These are phyloP conservation scores for Melinopterus prodromus DNA, from an alignment of 2,888 invertebrate genomes.

Conservation along the genomic window DNA sequence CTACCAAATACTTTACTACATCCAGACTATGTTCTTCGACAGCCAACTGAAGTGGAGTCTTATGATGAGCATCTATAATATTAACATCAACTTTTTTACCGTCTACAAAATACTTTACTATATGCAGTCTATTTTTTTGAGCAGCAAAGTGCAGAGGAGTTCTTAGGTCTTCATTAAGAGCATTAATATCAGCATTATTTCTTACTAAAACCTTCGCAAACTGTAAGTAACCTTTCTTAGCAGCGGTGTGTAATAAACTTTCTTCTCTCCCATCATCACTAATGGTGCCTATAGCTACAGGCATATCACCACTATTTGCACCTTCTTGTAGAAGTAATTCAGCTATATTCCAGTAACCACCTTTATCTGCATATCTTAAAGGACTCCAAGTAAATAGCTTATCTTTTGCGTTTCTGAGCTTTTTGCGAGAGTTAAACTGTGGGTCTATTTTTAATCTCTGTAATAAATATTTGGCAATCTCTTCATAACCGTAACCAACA, in stretches of 20 bases:
- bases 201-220: neutral
- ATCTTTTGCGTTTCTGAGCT: neutral
- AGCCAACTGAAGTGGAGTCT: no score
- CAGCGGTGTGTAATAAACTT: conserved; percentile 4
- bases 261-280: neutral
- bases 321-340: conserved; percentile 6
- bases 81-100: no score
- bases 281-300: neutral
- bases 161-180: conserved; percentile 58
- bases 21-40: no score
- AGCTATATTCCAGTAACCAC: neutral
- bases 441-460: no score
- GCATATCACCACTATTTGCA: neutral
- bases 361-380: neutral
- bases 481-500: conserved; percentile 4
- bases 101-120: no score
- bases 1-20: no score
- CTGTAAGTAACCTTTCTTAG: neutral
- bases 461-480: neutral
- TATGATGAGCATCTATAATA: no score
- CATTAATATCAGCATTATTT: conserved; percentile 5
- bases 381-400: neutral
- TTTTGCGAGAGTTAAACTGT: neutral
- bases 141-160: neutral
- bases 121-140: no score